phyloP scores from a whole-genome alignment of 2,113 vertebrate species.

The Cisticola juncidis region DNA sequence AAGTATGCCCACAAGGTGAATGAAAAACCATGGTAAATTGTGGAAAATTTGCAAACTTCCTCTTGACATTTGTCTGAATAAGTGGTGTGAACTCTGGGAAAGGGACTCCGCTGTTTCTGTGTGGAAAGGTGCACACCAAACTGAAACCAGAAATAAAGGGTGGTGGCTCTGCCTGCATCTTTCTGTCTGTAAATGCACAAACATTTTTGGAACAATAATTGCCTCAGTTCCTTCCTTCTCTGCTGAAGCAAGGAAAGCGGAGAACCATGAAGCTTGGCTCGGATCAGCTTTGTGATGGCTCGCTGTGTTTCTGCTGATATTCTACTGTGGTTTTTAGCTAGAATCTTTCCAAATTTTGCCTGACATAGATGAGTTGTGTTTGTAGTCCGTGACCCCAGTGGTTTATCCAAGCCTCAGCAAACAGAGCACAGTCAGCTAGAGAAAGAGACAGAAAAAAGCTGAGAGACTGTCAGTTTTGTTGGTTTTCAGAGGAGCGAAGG shows the following conservation, averaged over 20 bases:
- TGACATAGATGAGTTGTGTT: background rate
- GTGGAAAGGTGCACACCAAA: background rate
- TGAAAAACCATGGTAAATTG: accelerated
- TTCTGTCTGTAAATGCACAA: background rate
- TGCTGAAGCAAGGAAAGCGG: accelerated
- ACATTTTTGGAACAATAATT: background rate
- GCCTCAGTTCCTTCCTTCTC: background rate
- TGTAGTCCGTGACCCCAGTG: too few species aligned
- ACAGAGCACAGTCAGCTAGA: background rate
- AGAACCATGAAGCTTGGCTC: background rate
- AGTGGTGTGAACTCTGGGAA: background rate
- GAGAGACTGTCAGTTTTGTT: background rate
- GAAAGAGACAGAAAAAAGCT: background rate
- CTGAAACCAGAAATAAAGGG: background rate
- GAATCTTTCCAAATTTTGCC: background rate
- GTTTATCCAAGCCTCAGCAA: background rate
- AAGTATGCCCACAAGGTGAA: background rate
- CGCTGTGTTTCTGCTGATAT: background rate
- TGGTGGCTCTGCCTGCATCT: background rate
- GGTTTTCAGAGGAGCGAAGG: background rate
- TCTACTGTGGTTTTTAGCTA: background rate
- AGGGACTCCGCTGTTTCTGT: background rate
- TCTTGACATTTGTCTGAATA: accelerated
- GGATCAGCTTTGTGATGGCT: background rate
- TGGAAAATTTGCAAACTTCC: background rate